A percentile compares a stretch with the other conserved stretches of the same genome.
These are phyloP conservation scores for Conus canariensis DNA, from an alignment of 2,888 invertebrate genomes.

Conservation along the genomic window DNA sequence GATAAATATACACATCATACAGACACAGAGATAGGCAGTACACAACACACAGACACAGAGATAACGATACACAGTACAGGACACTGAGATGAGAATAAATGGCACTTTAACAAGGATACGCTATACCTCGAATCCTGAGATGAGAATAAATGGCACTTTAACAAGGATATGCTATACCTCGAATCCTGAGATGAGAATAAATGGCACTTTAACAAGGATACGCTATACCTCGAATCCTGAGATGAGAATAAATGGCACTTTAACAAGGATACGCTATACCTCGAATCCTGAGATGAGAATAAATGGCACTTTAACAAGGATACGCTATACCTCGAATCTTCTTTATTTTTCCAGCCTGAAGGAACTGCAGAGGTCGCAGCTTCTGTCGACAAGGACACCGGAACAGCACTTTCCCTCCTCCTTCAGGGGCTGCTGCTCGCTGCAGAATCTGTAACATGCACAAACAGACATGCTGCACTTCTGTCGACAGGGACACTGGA, in stretches of 20 bases:
- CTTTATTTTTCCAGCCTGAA: constrained; percentile 93
- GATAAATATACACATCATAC: neutral
- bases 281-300: constrained; percentile 86
- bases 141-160: neutral
- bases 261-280: constrained; percentile 86
- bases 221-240: constrained; percentile 93
- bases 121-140: no score
- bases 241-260: no score
- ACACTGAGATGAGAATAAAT: no score
- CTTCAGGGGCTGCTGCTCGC: constrained; percentile 89
- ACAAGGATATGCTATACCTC: constrained; percentile 88
- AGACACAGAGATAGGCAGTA: neutral
- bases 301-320: constrained; percentile 62
- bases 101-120: constrained; percentile 61
- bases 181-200: constrained; percentile 83
- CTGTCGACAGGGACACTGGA: no score
- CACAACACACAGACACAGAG: neutral
- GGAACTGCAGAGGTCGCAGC: constrained; percentile 87
- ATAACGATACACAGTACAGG: neutral
- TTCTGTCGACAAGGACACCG: constrained; percentile 92
- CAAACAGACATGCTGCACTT: neutral
- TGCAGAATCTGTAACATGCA: constrained; percentile 58
- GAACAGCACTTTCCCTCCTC: constrained; percentile 95
- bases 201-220: constrained; percentile 78
- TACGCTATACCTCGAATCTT: constrained; percentile 93